These are phyloP conservation scores for Amblyopsis hoosieri DNA, from an alignment of 2,797 vertebrate genomes.

Conservation along the genomic window DNA sequence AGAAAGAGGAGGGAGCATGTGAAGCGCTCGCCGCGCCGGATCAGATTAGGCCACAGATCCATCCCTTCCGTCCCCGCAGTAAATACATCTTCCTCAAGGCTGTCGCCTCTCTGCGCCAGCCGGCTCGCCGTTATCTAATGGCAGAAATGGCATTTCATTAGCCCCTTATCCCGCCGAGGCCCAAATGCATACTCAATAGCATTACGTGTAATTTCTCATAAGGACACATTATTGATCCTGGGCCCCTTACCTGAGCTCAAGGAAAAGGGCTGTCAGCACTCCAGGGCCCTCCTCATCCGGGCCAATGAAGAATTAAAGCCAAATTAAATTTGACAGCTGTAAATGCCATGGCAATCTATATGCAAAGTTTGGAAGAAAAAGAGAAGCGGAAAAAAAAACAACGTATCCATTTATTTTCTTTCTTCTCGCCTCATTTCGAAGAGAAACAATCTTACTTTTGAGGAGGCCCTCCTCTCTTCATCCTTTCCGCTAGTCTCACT, in stretches of 20 bases:
- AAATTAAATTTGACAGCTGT: slow-evolving; percentile 99
- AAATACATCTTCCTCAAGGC: slow-evolving; percentile 84
- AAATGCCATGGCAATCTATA: slow-evolving; percentile 98
- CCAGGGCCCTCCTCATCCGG: slow-evolving; percentile 83
- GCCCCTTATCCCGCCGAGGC: slow-evolving; percentile 90
- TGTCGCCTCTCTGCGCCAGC: slow-evolving; percentile 63
- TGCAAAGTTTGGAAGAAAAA: slow-evolving; percentile 84
- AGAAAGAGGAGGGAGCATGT: background rate
- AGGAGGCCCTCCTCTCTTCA: background rate
- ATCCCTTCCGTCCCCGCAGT: slow-evolving; percentile 82
- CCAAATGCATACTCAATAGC: slow-evolving; percentile 94
- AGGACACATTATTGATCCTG: slow-evolving; percentile 96
- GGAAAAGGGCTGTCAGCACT: slow-evolving; percentile 91
- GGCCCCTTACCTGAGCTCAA: slow-evolving; percentile 88
- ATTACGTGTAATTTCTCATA: slow-evolving; percentile 97
- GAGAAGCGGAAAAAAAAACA: slow-evolving; percentile 49
- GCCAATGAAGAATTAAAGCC: slow-evolving; percentile 98
- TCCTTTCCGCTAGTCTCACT: background rate
- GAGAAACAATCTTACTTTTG: slow-evolving; percentile 63
- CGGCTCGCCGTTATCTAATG: slow-evolving; percentile 86
- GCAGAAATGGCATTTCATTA: slow-evolving; percentile 97
- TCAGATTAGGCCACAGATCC: slow-evolving; percentile 84
- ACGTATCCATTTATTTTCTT: slow-evolving; percentile 81
- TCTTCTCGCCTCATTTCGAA: slow-evolving; percentile 80
- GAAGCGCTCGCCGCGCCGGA: slow-evolving; percentile 35